Percentiles rank a stretch among this genome's conserved stretches.
Evolutionary conservation across 2,888 invertebrate genomes (phyloP).

Genomic region (Ryuthela nishihirai): DNA sequence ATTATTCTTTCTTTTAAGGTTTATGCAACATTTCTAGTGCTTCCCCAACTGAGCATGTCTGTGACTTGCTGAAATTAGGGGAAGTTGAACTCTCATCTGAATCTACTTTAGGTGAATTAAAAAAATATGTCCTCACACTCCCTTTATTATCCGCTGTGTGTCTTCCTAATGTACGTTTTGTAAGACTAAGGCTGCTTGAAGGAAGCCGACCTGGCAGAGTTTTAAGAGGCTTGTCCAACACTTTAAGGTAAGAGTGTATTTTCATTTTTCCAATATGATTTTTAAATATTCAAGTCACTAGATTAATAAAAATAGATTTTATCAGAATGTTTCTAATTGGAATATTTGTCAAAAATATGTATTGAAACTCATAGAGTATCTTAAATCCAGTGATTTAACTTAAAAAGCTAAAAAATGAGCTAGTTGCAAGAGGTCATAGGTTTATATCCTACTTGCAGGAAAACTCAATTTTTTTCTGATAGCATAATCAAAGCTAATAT

Average conservation of each 20-base stretch:
- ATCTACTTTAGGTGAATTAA: conserved; percentile 47
- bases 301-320: no score
- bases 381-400: no score
- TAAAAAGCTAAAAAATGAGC: no score
- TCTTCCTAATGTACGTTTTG: conserved; percentile 16
- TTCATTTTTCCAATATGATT: neutral
- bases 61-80: conserved; percentile 42
- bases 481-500: no score
- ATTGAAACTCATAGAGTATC: no score
- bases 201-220: conserved; percentile 24
- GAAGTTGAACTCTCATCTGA: conserved; percentile 47
- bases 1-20: conserved; percentile 5
- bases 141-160: conserved; percentile 7
- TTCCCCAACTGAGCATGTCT: conserved; percentile 1
- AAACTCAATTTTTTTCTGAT: no score
- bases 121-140: conserved; percentile 44
- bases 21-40: conserved; percentile 9
- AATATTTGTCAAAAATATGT: no score
- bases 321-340: neutral
- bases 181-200: conserved; percentile 22
- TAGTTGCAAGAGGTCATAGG: no score
- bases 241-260: conserved; percentile 15
- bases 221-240: conserved; percentile 24
- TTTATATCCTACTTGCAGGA: no score
- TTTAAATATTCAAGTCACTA: neutral